Evolutionary conservation across 1,140 invertebrate genomes (phyloP).

Genomic region (Lordiphosa stackelbergi): DNA sequence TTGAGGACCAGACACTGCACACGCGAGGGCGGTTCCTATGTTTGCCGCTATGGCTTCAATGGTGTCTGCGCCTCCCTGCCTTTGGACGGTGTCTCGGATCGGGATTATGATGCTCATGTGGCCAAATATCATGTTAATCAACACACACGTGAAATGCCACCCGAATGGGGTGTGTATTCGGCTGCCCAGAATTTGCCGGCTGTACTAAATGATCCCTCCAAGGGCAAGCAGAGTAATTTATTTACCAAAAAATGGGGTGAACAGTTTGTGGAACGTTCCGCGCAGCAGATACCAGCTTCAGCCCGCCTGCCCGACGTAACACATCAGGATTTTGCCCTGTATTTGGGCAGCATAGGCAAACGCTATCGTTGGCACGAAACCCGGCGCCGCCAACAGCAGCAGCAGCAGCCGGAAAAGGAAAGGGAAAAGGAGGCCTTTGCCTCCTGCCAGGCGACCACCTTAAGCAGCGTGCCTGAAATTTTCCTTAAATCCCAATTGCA

Average conservation of each 20-base stretch:
- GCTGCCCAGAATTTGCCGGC: slow-evolving; percentile 96
- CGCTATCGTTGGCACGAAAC: slow-evolving; percentile 80
- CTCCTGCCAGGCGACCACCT: slow-evolving; percentile 77
- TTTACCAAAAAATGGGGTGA: slow-evolving; percentile 99
- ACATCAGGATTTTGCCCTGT: slow-evolving; percentile 90
- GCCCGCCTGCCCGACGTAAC: slow-evolving; percentile 90
- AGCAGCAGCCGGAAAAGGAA: slow-evolving; percentile 23
- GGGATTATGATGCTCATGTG: slow-evolving; percentile 92
- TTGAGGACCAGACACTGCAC: slow-evolving; percentile 89
- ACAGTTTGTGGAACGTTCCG: slow-evolving; percentile 89
- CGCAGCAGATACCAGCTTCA: slow-evolving; percentile 83
- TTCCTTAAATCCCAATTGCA: slow-evolving; percentile 91
- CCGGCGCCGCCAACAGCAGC: slow-evolving; percentile 45
- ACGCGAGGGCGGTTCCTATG: slow-evolving; percentile 91
- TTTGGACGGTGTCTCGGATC: slow-evolving; percentile 91
- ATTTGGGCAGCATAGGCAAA: slow-evolving; percentile 87
- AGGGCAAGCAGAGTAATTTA: slow-evolving; percentile 93
- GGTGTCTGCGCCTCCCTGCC: slow-evolving; percentile 90
- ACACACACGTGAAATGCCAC: slow-evolving; percentile 78
- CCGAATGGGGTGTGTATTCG: slow-evolving; percentile 87
- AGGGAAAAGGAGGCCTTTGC: slow-evolving; percentile 21
- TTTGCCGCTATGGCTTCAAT: slow-evolving; percentile 93
- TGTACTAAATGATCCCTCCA: slow-evolving; percentile 96
- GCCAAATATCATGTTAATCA: slow-evolving; percentile 86
- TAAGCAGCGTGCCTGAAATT: slow-evolving; percentile 86